Evolutionary conservation across 2,888 invertebrate species (phyloP).

Genomic region (Lamellibrachia columna): DNA sequence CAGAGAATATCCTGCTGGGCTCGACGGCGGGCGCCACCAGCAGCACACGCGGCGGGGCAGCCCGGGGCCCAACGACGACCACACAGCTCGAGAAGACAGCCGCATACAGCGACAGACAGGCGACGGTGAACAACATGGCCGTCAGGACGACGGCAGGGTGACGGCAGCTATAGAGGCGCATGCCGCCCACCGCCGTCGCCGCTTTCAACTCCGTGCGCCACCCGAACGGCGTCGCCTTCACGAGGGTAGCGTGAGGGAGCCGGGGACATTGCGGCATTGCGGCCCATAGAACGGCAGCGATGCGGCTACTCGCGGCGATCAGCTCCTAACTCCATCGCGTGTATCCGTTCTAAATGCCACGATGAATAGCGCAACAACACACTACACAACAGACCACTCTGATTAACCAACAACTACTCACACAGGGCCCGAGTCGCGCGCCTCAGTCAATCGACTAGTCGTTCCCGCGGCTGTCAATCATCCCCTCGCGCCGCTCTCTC

Average conservation of each 20-base stretch:
- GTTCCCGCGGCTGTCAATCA: neutral
- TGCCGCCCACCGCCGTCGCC: neutral
- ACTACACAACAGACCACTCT: neutral
- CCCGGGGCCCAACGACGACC: neutral
- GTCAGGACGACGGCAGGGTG: neutral
- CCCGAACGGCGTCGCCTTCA: neutral
- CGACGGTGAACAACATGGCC: neutral
- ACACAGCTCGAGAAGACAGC: neutral
- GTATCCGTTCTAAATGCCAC: neutral
- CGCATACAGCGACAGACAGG: neutral
- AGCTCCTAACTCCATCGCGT: constrained; percentile 11
- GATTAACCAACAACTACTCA: neutral
- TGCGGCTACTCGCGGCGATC: neutral
- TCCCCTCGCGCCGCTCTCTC: neutral
- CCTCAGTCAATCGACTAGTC: neutral
- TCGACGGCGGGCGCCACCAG: neutral
- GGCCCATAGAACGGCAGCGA: neutral
- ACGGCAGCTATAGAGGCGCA: constrained; percentile 12
- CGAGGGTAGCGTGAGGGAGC: neutral
- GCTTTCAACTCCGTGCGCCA: neutral
- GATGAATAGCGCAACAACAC: neutral
- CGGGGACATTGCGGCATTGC: neutral
- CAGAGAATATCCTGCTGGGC: neutral
- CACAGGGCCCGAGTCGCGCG: neutral
- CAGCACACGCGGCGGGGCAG: neutral